These are phyloP conservation scores for Semnornis frantzii DNA, from an alignment of 2,113 vertebrate genomes.

Conservation along the genomic window DNA sequence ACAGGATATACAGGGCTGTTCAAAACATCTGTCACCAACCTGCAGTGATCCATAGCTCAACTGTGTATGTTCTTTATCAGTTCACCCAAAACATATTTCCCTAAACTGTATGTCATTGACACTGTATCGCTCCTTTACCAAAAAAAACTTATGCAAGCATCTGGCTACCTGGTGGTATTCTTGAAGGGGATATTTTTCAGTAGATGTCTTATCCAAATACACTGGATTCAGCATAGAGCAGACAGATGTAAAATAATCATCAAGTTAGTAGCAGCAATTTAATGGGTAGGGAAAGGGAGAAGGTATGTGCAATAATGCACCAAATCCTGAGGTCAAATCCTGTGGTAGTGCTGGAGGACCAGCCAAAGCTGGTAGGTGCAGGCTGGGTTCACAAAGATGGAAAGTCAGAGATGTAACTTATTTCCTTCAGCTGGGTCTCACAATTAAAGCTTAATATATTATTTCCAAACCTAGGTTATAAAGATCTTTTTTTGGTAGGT, in stretches of 20 bases:
- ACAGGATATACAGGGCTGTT: not conserved
- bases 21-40: not conserved
- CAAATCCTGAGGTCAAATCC: no score
- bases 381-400: no score
- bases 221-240: not conserved
- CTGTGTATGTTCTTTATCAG: not conserved
- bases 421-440: no score
- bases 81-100: not conserved
- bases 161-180: not conserved
- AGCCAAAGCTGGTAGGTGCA: no score
- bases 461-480: no score
- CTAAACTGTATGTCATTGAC: not conserved
- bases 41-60: not conserved
- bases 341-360: no score
- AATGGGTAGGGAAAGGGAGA: not conserved
- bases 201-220: not conserved
- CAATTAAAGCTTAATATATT: no score
- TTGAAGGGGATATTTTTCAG: not conserved
- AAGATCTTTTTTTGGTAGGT: no score
- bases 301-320: no score
- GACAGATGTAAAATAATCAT: not conserved
- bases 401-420: no score
- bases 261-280: not conserved
- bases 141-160: not conserved
- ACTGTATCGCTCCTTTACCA: not conserved